A percentile compares a stretch with the other conserved stretches of the same genome.
These are phyloP conservation scores for Athalia rosae DNA, from an alignment of 2,888 invertebrate genomes.

Conservation along the genomic window DNA sequence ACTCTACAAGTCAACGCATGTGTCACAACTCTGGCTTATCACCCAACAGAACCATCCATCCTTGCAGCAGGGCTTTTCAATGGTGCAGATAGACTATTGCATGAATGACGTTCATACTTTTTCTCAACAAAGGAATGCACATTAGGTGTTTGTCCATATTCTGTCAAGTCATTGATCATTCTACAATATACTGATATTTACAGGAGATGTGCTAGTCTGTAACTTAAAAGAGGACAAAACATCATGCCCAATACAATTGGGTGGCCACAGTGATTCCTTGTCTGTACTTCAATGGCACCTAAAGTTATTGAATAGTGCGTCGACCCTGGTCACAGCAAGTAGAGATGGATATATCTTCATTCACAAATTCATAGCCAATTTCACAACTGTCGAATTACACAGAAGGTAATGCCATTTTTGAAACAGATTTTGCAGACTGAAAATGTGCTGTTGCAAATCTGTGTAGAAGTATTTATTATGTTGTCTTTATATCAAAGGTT, in stretches of 20 bases:
- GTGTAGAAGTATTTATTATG: neutral
- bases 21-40: slow-evolving; percentile 73
- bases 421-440: slow-evolving; percentile 2
- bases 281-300: slow-evolving; percentile 67
- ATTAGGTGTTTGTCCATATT: slow-evolving; percentile 16
- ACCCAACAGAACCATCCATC: slow-evolving; percentile 74
- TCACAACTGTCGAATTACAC: slow-evolving; percentile 58
- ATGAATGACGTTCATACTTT: too few relatives aligned
- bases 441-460: neutral
- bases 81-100: slow-evolving; percentile 54
- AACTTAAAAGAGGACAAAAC: slow-evolving; percentile 66
- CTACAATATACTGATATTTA: neutral
- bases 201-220: slow-evolving; percentile 70
- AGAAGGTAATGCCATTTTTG: slow-evolving; percentile 57
- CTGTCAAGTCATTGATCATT: too few relatives aligned
- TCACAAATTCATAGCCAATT: slow-evolving; percentile 65
- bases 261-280: slow-evolving; percentile 65
- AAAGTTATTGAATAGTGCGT: slow-evolving; percentile 61
- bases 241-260: slow-evolving; percentile 61
- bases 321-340: slow-evolving; percentile 64
- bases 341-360: slow-evolving; percentile 67
- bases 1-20: slow-evolving; percentile 71
- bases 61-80: slow-evolving; percentile 73
- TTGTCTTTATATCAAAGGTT: slow-evolving; percentile 55
- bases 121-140: too few relatives aligned